Evolutionary conservation across 2,888 invertebrate genomes (phyloP), one percentile per base, ranked within the genome.

Genomic region (Actias luna): DNA sequence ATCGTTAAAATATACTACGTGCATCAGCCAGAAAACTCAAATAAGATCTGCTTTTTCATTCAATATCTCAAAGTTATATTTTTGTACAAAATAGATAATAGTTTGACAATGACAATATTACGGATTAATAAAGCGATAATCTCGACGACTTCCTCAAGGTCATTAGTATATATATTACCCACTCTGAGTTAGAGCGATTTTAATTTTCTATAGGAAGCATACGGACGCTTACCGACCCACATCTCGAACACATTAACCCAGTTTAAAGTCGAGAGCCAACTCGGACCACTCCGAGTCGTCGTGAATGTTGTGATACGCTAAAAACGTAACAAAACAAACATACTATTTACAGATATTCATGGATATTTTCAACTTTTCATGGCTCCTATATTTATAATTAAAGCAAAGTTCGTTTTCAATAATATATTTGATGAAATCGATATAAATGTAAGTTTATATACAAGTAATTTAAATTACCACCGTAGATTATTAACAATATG

Each of bases 171-270:
- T 75, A 74, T 69, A 69, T 67, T 69, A 72, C n/a, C n/a, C n/a
- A n/a, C 62, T 70, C 67, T 68, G 64, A 69, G 72, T 74, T 66
- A 71, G 72, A 79, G 73, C 71, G 77, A 69, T 75, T 76, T 50
- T 75, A 76, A 76, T 78, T 75, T 75, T 80, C 77, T 77, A 78
- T 79, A 75, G 73, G 76, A 78, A 72, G 76, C 80, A 82, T 42
- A 42, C 42, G n/a, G n/a, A 85, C 79, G 79, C 80, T 75, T 72
- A 78, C 71, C 82, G 86, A 77, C 80, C 87, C 77, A 86, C 84
- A 88, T 89, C 76, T 79, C 73, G 77, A 76, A 82, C 77, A 82
- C 87, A 87, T 91, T 90, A 89, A 88, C 89, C 88, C 78, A 89
- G 82, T 88, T 90, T 80, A 76, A 79, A 80, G 70, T 76, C 79